Conservation (phyloP, 2,797 vertebrate species). For the Numenius phaeopus region DNA sequence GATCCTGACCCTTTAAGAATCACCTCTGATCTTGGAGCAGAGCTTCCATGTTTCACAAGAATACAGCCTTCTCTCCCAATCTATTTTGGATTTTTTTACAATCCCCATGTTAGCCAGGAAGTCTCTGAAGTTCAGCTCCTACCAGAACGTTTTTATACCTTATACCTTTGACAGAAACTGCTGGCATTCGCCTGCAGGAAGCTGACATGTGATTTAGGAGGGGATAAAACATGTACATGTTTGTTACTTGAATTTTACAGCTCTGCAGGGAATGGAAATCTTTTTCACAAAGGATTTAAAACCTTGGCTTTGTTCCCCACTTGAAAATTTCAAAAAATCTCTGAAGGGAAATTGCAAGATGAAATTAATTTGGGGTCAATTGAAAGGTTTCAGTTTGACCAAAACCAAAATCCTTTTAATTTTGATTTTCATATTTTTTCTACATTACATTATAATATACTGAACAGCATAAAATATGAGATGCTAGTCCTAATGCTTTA, state of each 20-base stretch:
- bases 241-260: conserved; percentile 71
- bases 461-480: conserved; percentile 52
- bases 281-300: conserved; percentile 66
- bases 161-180: conserved; percentile 66
- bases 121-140: conserved; percentile 61
- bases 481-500: conserved; percentile 29
- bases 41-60: conserved; percentile 55
- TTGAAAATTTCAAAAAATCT: conserved; percentile 66
- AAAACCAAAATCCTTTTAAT: conserved; percentile 54
- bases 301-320: conserved; percentile 40
- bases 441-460: background rate
- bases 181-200: conserved; percentile 57
- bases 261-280: conserved; percentile 49
- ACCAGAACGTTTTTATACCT: conserved; percentile 58
- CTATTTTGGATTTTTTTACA: conserved; percentile 61
- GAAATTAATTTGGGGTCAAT: conserved; percentile 60
- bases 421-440: conserved; percentile 36
- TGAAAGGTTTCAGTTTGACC: conserved; percentile 42
- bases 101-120: conserved; percentile 55
- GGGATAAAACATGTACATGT: conserved; percentile 67
- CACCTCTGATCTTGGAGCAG: conserved; percentile 47
- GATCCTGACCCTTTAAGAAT: conserved; percentile 45
- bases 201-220: conserved; percentile 68
- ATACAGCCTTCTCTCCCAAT: conserved; percentile 24
- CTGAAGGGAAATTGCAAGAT: conserved; percentile 39